These are phyloP conservation scores for Alces alces DNA, from an alignment of 2,113 vertebrate genomes.

Conservation along the genomic window DNA sequence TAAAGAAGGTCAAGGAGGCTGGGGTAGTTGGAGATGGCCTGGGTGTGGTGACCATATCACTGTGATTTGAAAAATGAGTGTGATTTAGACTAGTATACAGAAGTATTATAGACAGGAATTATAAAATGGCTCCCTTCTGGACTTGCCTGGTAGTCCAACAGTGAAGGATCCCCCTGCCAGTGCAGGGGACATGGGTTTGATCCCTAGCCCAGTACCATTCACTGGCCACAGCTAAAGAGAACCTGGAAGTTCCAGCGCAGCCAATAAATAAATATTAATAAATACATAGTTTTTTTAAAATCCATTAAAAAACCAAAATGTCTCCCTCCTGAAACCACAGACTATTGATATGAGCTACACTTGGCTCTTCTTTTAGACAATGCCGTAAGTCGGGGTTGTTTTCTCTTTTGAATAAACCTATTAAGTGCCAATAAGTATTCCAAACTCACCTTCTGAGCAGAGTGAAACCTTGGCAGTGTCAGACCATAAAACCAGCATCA, in stretches of 20 bases:
- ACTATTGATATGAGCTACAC: not conserved
- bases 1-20: not conserved
- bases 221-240: not conserved
- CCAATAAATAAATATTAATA: not conserved
- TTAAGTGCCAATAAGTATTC: not conserved
- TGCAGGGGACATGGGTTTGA: not conserved
- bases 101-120: not conserved
- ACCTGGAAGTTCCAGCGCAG: not conserved
- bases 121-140: not conserved
- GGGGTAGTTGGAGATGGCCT: not conserved
- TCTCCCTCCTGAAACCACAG: conserved; percentile 1
- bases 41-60: not conserved
- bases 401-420: not conserved
- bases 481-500: not conserved
- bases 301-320: not conserved
- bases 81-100: not conserved
- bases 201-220: not conserved
- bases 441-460: not conserved
- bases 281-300: not conserved
- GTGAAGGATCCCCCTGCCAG: not conserved
- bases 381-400: not conserved
- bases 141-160: not conserved
- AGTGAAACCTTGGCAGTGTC: not conserved
- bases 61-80: not conserved
- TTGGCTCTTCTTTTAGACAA: not conserved